phyloP scores from a whole-genome alignment of 2,797 vertebrate species.

The Malurus leucopterus region DNA sequence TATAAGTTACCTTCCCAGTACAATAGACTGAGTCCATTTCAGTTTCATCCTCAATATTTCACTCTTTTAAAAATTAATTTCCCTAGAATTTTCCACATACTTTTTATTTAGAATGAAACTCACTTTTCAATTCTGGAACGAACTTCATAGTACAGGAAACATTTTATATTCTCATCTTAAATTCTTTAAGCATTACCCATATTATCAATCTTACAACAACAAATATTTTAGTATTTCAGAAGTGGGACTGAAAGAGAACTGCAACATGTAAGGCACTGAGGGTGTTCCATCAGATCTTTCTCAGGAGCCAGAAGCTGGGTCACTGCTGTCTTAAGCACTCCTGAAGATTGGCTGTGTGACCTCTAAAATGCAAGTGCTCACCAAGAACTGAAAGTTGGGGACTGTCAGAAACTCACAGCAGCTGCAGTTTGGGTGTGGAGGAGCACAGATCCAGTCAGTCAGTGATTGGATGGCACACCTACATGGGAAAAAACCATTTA shows the following conservation, averaged over 20 bases:
- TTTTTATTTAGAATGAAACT: not conserved
- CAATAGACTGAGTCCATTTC: not conserved
- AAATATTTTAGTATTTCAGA: not conserved
- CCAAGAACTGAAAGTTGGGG: not conserved
- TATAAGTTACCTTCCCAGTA: not conserved
- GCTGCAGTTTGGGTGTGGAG: not conserved
- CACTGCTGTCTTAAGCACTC: not conserved
- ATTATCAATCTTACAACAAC: not conserved
- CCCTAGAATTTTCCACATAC: not conserved
- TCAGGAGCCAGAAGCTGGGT: not conserved
- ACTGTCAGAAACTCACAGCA: not conserved
- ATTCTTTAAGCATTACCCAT: not conserved
- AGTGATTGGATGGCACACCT: not conserved
- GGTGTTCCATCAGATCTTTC: not conserved
- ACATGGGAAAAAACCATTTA: accelerated
- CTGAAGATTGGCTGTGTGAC: not conserved
- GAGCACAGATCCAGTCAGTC: not conserved
- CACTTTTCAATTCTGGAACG: not conserved
- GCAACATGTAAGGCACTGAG: not conserved
- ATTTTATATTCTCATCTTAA: not conserved
- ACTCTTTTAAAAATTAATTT: not conserved
- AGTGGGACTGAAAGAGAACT: not conserved
- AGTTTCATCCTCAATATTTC: not conserved
- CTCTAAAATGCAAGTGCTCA: not conserved
- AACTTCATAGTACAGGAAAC: not conserved